A percentile compares a stretch with the other conserved stretches of the same genome.
These are phyloP conservation scores for Piscicola geometra DNA, from an alignment of 2,888 invertebrate species.

Conservation along the genomic window DNA sequence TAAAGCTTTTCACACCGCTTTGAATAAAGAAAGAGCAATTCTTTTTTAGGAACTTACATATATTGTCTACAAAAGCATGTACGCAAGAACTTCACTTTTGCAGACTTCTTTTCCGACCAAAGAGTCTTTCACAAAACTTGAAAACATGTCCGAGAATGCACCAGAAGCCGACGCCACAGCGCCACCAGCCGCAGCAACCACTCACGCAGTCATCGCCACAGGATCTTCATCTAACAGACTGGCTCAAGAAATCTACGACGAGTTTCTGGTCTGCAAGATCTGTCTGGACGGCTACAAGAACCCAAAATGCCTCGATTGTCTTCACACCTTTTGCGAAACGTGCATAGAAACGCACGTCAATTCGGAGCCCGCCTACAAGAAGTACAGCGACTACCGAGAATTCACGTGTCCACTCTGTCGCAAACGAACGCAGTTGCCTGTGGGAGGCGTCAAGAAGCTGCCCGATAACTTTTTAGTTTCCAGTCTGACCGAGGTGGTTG, in stretches of 20 bases:
- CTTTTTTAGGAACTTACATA: too few species aligned
- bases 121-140: background rate
- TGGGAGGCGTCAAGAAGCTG: conserved; percentile 57
- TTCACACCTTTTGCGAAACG: conserved; percentile 56
- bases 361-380: conserved; percentile 56
- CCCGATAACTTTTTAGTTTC: conserved; percentile 57
- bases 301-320: conserved; percentile 56
- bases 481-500: conserved; percentile 53
- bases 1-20: too few species aligned
- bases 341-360: conserved; percentile 56
- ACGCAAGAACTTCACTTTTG: background rate
- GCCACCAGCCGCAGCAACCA: background rate
- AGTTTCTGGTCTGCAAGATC: conserved; percentile 57
- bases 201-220: background rate
- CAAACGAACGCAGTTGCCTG: conserved; percentile 55
- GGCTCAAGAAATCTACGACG: conserved; percentile 56
- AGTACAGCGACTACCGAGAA: conserved; percentile 56
- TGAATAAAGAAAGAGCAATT: too few species aligned
- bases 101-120: background rate
- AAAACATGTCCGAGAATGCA: background rate
- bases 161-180: background rate
- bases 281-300: conserved; percentile 55
- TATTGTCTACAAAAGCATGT: too few species aligned
- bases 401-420: conserved; percentile 57
- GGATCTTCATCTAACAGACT: conserved; percentile 46